Conservation (phyloP, 2,113 vertebrate species). For the Spheniscus mendiculus region DNA sequence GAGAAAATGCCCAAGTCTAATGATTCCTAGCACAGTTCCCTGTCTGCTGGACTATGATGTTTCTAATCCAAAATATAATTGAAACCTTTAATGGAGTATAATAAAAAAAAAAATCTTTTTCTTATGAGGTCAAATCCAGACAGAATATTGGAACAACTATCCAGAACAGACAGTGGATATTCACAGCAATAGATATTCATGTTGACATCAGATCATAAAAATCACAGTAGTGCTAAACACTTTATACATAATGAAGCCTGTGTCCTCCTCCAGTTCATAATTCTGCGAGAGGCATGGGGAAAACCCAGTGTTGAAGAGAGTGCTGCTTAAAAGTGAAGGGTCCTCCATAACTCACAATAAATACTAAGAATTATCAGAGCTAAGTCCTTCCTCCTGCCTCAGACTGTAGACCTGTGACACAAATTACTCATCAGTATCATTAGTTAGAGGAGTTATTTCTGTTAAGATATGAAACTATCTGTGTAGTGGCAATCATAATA, state of each 20-base stretch:
- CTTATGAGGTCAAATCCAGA: neutral
- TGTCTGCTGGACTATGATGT: neutral
- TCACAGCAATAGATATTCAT: neutral
- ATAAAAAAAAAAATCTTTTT: neutral
- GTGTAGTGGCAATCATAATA: neutral
- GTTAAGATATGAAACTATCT: neutral
- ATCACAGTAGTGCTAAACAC: neutral
- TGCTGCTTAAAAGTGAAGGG: neutral
- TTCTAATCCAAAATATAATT: neutral
- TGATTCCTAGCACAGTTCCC: neutral
- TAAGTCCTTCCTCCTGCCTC: neutral
- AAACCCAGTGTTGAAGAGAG: neutral
- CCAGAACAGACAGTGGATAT: neutral
- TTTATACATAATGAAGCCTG: neutral
- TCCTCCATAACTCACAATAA: neutral
- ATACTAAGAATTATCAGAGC: neutral
- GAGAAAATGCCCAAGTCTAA: neutral
- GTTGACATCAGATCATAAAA: neutral
- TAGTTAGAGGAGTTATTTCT: neutral
- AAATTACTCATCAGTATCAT: neutral
- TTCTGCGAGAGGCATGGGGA: neutral
- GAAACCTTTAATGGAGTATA: neutral
- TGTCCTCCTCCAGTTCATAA: neutral
- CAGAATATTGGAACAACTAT: neutral
- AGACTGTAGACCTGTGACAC: neutral